These are phyloP conservation scores for Tangara arthus DNA, from an alignment of 2,797 vertebrate genomes.

Conservation along the genomic window DNA sequence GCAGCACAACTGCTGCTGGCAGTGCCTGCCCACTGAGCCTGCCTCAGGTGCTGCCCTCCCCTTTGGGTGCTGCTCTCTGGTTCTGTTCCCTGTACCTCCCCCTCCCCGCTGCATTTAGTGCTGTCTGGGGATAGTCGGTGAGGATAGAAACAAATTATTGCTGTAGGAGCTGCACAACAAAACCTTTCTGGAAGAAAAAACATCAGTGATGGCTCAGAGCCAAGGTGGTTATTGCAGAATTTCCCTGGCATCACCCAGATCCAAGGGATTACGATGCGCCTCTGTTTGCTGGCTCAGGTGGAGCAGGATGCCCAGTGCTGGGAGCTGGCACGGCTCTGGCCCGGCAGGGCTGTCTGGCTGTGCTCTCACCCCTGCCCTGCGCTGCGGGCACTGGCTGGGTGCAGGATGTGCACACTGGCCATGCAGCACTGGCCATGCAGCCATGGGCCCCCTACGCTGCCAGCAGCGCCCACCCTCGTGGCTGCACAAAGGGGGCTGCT, in stretches of 20 bases:
- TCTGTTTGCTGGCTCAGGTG: background rate
- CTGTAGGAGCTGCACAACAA: background rate
- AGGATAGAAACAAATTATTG: background rate
- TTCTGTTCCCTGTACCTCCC: background rate
- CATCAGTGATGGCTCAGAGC: background rate
- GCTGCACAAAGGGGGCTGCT: accelerated
- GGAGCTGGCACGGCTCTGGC: background rate
- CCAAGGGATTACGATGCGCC: background rate
- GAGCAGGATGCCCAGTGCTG: accelerated
- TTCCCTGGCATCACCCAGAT: background rate
- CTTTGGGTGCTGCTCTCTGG: background rate
- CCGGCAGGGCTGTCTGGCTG: accelerated
- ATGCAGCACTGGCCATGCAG: background rate
- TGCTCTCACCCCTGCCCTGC: accelerated
- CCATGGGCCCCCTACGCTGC: accelerated
- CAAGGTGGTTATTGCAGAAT: background rate
- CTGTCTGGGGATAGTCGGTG: background rate
- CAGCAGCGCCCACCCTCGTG: accelerated
- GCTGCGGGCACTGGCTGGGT: accelerated
- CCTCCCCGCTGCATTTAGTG: accelerated
- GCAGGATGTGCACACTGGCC: background rate
- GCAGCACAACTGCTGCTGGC: background rate
- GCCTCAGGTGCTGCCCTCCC: accelerated
- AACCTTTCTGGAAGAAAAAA: background rate
- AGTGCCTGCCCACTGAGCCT: background rate